These are phyloP conservation scores for Peromyscus polionotus DNA, from an alignment of 2,113 vertebrate species.

Conservation along the genomic window DNA sequence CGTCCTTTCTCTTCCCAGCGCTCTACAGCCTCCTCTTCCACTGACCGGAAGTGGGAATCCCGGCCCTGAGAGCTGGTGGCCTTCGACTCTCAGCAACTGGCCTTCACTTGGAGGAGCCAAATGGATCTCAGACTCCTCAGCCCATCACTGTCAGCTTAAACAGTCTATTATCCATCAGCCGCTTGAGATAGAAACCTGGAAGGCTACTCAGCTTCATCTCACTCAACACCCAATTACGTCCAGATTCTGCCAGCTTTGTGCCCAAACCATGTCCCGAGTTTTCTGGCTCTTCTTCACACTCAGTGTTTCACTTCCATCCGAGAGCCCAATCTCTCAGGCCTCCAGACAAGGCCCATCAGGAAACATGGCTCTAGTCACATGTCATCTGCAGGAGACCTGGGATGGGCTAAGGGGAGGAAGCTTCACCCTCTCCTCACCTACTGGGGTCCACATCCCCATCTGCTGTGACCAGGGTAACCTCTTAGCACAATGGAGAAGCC, in stretches of 20 bases:
- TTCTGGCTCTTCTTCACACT: neutral
- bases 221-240: rapidly evolving
- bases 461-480: rapidly evolving
- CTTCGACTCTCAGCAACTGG: rapidly evolving
- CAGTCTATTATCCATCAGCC: rapidly evolving
- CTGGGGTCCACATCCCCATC: neutral
- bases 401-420: neutral
- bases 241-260: neutral
- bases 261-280: rapidly evolving
- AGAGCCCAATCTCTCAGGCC: neutral
- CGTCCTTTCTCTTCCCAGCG: neutral
- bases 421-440: neutral
- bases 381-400: neutral
- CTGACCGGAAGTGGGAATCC: too few relatives aligned
- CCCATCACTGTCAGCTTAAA: rapidly evolving
- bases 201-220: neutral
- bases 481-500: too few relatives aligned
- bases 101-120: neutral
- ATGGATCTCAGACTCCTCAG: rapidly evolving
- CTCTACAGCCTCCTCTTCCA: neutral
- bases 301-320: rapidly evolving
- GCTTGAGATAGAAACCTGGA: rapidly evolving
- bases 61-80: neutral
- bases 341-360: neutral
- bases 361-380: neutral